A percentile compares a stretch with the other conserved stretches of the same genome.
phyloP scores from a whole-genome alignment of 1,140 invertebrate genomes.

The Palaemon carinicauda region DNA sequence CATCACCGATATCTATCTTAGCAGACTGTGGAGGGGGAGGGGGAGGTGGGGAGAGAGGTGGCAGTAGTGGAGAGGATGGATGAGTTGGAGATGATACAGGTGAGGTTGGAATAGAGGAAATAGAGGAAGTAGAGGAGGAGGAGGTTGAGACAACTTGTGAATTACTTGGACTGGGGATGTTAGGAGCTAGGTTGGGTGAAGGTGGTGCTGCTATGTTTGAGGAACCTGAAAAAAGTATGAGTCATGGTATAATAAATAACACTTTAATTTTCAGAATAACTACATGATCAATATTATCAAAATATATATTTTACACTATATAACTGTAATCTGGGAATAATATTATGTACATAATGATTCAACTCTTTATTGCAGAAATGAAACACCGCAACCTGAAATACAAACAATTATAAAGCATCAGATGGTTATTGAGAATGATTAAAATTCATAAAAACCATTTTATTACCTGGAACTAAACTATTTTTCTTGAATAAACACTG shows the following conservation, averaged over 20 bases:
- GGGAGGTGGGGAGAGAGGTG: background rate
- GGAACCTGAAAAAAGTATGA: slow-evolving; percentile 45
- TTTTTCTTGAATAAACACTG: too few species aligned
- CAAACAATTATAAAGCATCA: too few species aligned
- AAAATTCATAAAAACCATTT: too few species aligned
- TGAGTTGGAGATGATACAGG: background rate
- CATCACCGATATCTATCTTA: background rate
- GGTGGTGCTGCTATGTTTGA: slow-evolving; percentile 54
- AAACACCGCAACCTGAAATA: background rate
- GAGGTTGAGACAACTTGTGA: slow-evolving; percentile 24
- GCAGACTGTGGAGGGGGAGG: slow-evolving; percentile 2
- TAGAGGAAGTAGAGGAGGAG: slow-evolving; percentile 19
- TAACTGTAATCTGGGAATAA: background rate
- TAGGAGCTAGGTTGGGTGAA: slow-evolving; percentile 33
- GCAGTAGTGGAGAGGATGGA: background rate
- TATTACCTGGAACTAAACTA: too few species aligned
- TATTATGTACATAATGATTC: background rate
- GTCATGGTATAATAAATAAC: background rate
- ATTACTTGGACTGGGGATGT: slow-evolving; percentile 25
- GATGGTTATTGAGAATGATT: too few species aligned
- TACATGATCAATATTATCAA: background rate
- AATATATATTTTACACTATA: too few species aligned
- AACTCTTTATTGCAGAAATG: background rate
- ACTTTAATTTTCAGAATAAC: too few species aligned
- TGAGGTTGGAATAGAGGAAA: background rate